These are phyloP conservation scores for Notarius quadriscutis DNA, from an alignment of 2,113 vertebrate species.

Conservation along the genomic window DNA sequence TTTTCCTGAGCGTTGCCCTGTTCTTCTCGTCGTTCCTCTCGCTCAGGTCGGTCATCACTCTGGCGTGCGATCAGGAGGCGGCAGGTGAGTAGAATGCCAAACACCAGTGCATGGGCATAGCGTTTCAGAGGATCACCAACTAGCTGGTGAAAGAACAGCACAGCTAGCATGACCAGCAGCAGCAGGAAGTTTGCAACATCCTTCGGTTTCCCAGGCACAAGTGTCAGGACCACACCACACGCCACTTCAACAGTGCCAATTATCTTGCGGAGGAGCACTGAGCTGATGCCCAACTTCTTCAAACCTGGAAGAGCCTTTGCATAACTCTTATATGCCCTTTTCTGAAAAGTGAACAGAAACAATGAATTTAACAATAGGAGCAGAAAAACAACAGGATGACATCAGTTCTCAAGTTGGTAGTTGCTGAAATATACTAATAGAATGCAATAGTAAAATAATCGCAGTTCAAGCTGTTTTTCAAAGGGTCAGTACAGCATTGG, in stretches of 20 bases:
- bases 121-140: conserved; percentile 96
- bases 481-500: background rate
- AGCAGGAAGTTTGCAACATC: conserved; percentile 97
- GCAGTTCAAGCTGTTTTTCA: background rate
- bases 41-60: conserved; percentile 82
- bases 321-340: conserved; percentile 96
- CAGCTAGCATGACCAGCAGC: conserved; percentile 89
- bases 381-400: background rate
- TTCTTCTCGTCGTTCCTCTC: conserved; percentile 82
- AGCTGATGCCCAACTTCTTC: conserved; percentile 94
- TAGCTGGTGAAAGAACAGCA: conserved; percentile 96
- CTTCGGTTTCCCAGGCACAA: conserved; percentile 91
- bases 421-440: background rate
- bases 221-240: conserved; percentile 91
- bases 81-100: conserved; percentile 95
- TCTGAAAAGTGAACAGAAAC: conserved; percentile 72
- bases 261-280: conserved; percentile 93
- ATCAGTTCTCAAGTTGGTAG: background rate
- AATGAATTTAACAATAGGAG: background rate
- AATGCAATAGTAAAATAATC: background rate
- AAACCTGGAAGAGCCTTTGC: conserved; percentile 91
- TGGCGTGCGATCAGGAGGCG: conserved; percentile 93
- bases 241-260: conserved; percentile 92
- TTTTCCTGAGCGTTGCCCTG: conserved; percentile 81
- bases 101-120: conserved; percentile 93